Evolutionary conservation across 2,113 vertebrate genomes (phyloP), one percentile per base, ranked within the genome.

Genomic region (Antigone vipio): DNA sequence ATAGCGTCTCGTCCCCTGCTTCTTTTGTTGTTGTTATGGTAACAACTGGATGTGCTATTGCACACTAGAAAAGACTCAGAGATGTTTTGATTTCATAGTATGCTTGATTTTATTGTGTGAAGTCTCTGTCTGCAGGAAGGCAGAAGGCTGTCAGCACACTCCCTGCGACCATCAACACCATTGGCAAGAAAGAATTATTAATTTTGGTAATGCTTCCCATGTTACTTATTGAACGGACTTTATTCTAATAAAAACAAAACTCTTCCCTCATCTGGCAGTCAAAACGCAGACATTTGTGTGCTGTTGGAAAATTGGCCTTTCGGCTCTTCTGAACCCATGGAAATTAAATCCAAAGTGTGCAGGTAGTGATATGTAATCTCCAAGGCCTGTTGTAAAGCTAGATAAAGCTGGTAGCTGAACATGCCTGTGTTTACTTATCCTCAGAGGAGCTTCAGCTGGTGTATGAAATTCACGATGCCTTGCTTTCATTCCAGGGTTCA

Each of bases 271-370:
- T 56, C 67, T 83, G 52, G 15, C 67, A 77, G 79, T 86, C 55
- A 87, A 89, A 95, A 73, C 42, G 9, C 47, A 86, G 24, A 11
- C 29, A 19, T 83, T 62, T 95, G 22, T 68, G 15, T 88, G 24
- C 71, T 73, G 2, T 83, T 83, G 56, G 55, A 66, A 93, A 89
- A 91, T 14, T 55, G 22, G n/a, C 29, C 55, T 86, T 95, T 81
- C 83, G 74, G 66, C 32, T 91, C 20, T 17, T 84, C 42, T n/a
- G 13, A 69, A 84, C 62, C 27, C 47, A 38, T 42, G 42, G 72
- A 73, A 92, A 62, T 73, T n/a, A 77, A 94, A 96, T 79, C 66
- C 71, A 47, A 93, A 93, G 8, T 59, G 55, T 88, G 34, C 83
- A 83, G 75, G 71, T 88, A 63, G 62, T 77, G 63, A 73, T 92